Conservation (phyloP, 2,113 vertebrate genomes). For the Rhabdomys dilectus region DNA sequence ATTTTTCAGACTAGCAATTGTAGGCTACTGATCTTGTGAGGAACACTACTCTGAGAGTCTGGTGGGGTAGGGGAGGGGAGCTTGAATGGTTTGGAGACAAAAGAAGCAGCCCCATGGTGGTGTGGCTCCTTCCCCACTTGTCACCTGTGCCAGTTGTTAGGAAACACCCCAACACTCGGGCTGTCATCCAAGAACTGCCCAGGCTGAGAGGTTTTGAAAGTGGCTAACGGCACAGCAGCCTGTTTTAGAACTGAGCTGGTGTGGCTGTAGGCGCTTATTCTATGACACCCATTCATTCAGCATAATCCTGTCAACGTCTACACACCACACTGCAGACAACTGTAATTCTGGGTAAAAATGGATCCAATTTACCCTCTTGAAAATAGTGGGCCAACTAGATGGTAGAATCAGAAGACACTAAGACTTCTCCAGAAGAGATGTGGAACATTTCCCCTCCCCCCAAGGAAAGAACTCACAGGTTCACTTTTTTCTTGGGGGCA, state of each 20-base stretch:
- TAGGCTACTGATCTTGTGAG: fast-evolving
- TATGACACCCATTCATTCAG: not conserved
- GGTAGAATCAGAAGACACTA: not conserved
- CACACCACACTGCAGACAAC: fast-evolving
- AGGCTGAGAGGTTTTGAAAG: too few relatives aligned
- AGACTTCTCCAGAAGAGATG: not conserved
- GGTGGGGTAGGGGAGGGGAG: too few relatives aligned
- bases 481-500: fast-evolving
- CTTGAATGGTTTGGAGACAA: fast-evolving
- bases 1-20: conserved; percentile 65
- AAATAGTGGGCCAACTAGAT: not conserved
- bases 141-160: not conserved
- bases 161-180: not conserved
- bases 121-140: not conserved
- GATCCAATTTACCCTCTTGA: not conserved
- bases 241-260: not conserved
- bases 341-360: not conserved
- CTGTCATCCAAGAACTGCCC: not conserved
- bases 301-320: too few relatives aligned
- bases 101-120: not conserved
- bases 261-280: not conserved
- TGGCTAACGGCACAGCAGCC: not conserved
- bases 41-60: fast-evolving
- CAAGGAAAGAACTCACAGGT: fast-evolving
- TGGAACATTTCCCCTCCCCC: too few relatives aligned